Conservation (phyloP, 2,113 vertebrate genomes). For the Tylochromis polylepis region DNA sequence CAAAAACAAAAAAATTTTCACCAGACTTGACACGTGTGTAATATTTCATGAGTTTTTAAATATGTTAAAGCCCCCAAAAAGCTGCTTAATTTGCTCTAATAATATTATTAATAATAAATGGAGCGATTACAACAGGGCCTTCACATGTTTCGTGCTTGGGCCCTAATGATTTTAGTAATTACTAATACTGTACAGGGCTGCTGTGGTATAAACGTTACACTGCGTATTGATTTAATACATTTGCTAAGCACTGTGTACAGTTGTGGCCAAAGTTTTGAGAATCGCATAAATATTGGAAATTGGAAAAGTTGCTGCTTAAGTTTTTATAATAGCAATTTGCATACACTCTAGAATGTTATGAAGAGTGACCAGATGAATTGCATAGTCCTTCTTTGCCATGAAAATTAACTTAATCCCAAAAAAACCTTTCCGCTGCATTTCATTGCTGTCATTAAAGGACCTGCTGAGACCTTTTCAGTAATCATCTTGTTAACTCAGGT, state of each 20-base stretch:
- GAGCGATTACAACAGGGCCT: background rate
- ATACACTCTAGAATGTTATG: too few species aligned
- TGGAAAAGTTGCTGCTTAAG: too few species aligned
- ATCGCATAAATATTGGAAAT: too few species aligned
- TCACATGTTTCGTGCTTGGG: background rate
- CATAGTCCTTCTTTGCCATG: too few species aligned
- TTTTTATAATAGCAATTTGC: too few species aligned
- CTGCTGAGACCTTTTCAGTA: too few species aligned
- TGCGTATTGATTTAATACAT: background rate
- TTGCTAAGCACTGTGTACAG: background rate
- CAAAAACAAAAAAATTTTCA: background rate
- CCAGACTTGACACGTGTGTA: background rate
- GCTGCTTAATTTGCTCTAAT: rapidly evolving
- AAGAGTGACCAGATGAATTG: too few species aligned
- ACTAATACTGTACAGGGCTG: background rate
- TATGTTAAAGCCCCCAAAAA: background rate
- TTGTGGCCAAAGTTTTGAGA: too few species aligned
- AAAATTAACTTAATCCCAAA: too few species aligned
- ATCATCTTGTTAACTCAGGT: too few species aligned
- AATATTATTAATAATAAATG: background rate
- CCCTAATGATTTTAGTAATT: background rate
- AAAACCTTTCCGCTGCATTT: too few species aligned
- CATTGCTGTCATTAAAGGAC: too few species aligned
- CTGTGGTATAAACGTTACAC: background rate
- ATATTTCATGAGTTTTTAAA: background rate